These are phyloP conservation scores for Falco concolor DNA, from an alignment of 2,797 vertebrate genomes.

Conservation along the genomic window DNA sequence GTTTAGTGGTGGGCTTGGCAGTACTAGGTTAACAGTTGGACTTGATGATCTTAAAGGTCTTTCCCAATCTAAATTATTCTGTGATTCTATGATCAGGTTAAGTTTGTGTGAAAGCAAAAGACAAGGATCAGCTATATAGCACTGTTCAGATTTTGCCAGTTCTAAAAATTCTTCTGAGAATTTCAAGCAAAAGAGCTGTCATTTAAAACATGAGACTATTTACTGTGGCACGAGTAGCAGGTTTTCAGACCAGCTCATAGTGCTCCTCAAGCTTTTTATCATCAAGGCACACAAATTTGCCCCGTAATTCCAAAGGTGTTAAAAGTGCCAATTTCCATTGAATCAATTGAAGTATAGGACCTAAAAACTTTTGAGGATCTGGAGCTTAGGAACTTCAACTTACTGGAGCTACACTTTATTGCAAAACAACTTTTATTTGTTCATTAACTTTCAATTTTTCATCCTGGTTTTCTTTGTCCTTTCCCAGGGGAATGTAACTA, in stretches of 20 bases:
- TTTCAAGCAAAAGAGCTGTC: not conserved
- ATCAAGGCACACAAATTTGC: not conserved
- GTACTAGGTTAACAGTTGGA: too few relatives aligned
- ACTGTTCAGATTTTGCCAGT: not conserved
- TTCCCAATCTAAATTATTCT: too few relatives aligned
- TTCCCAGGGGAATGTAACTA: slow-evolving; percentile 92
- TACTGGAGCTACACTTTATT: not conserved
- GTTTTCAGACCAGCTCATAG: not conserved
- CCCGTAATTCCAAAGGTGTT: not conserved
- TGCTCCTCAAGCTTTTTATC: not conserved
- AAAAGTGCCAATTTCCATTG: not conserved
- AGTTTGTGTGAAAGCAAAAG: not conserved
- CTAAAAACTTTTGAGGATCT: not conserved
- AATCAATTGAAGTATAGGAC: not conserved
- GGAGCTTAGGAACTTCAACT: not conserved
- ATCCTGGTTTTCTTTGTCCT: not conserved
- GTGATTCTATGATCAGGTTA: not conserved
- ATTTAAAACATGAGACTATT: not conserved
- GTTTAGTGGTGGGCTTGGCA: too few relatives aligned
- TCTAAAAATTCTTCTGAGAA: not conserved
- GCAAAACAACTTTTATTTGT: not conserved
- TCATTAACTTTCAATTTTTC: not conserved
- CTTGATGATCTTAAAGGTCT: too few relatives aligned
- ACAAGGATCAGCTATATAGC: not conserved
- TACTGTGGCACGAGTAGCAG: not conserved